A percentile compares a stretch with the other conserved stretches of the same genome.
Conservation (phyloP, 2,888 invertebrate species). For the Apotomis betuletana region DNA sequence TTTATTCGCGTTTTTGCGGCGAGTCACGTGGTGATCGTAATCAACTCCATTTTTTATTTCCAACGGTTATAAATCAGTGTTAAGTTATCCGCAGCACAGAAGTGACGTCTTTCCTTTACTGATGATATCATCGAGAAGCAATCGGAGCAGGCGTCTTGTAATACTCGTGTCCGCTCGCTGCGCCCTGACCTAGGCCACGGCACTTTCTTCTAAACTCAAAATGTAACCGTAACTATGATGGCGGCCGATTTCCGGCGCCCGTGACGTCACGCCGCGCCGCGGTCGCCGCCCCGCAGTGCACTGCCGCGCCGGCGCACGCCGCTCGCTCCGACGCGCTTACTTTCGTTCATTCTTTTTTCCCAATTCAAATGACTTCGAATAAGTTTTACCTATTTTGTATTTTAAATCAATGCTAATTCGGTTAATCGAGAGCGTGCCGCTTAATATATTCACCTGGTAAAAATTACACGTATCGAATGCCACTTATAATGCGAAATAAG, state of each 20-base stretch:
- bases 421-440: slow-evolving; percentile 42
- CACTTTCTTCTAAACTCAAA: slow-evolving; percentile 82
- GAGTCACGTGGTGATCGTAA: slow-evolving; percentile 16
- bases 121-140: not conserved
- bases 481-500: slow-evolving; percentile 77
- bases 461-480: slow-evolving; percentile 78
- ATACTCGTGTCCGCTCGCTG: slow-evolving; percentile 39
- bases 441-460: slow-evolving; percentile 65
- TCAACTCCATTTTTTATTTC: not conserved
- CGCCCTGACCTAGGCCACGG: slow-evolving; percentile 76
- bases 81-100: not conserved
- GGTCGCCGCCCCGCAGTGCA: slow-evolving; percentile 70
- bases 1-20: slow-evolving; percentile 15
- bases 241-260: slow-evolving; percentile 81
- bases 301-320: slow-evolving; percentile 46
- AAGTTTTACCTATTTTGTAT: slow-evolving; percentile 27
- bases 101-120: not conserved
- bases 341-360: slow-evolving; percentile 66
- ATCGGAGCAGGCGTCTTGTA: not conserved
- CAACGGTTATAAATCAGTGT: not conserved
- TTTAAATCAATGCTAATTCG: slow-evolving; percentile 39
- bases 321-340: slow-evolving; percentile 62
- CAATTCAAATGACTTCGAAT: slow-evolving; percentile 6
- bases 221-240: slow-evolving; percentile 81
- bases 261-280: slow-evolving; percentile 74